Conservation (phyloP, 2,888 invertebrate species). For the Dyspetes luteomarginatus region DNA sequence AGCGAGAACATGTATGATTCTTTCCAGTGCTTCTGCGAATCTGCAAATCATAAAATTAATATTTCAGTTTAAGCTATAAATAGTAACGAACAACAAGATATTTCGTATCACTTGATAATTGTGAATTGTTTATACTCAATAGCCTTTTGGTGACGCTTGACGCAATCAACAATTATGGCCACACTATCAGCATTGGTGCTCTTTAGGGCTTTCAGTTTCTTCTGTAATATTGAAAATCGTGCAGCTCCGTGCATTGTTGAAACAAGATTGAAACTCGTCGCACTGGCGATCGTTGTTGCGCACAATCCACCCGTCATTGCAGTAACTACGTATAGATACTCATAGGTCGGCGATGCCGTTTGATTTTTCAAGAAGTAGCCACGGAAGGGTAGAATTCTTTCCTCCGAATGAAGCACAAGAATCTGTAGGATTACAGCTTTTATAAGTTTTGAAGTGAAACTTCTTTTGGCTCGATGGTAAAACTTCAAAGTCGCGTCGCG, state of each 20-base stretch:
- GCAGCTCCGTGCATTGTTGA: constrained; percentile 76
- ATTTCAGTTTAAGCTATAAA: no score
- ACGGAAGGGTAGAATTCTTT: constrained; percentile 73
- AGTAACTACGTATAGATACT: constrained; percentile 69
- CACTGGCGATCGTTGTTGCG: constrained; percentile 72
- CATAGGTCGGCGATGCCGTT: constrained; percentile 71
- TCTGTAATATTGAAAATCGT: constrained; percentile 75
- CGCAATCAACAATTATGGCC: constrained; percentile 62
- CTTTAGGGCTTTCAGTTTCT: constrained; percentile 67
- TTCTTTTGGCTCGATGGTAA: no score
- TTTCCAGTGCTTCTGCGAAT: constrained; percentile 76
- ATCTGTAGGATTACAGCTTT: constrained; percentile 68
- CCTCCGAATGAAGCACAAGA: constrained; percentile 57
- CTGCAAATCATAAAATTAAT: constrained; percentile 62
- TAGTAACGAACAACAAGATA: neutral
- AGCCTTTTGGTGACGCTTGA: constrained; percentile 75
- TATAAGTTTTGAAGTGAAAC: no score
- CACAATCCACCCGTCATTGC: constrained; percentile 66
- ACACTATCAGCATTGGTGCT: constrained; percentile 59
- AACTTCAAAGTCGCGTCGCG: no score
- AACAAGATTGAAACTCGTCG: constrained; percentile 75
- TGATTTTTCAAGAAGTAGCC: constrained; percentile 75
- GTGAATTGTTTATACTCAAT: constrained; percentile 70
- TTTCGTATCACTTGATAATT: neutral
- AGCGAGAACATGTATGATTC: constrained; percentile 75